These are phyloP conservation scores for Nematostella vectensis DNA, from an alignment of 92 coral and sea anemone genomes.

Conservation along the genomic window DNA sequence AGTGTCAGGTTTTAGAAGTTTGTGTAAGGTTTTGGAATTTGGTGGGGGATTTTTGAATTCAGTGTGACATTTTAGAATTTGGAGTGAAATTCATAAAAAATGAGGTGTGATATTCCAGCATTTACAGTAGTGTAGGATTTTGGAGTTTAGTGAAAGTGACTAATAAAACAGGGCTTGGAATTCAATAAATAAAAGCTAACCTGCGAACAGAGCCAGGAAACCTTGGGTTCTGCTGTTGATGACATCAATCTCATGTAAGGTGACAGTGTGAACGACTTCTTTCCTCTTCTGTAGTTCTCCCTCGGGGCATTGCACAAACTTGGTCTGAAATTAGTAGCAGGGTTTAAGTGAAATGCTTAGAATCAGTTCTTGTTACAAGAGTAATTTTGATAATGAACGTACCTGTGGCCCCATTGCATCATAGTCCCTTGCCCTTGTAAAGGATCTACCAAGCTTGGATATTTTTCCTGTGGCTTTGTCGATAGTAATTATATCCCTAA, in stretches of 20 bases:
- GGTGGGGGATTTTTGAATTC: no score
- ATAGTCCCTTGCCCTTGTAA: conserved; percentile 94
- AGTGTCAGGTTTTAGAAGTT: no score
- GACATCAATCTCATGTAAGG: conserved; percentile 94
- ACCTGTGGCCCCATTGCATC: conserved; percentile 99
- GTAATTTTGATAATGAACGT: neutral
- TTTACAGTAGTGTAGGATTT: no score
- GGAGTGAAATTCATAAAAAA: no score
- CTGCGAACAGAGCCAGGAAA: conserved; percentile 91
- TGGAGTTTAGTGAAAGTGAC: no score
- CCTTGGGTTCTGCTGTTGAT: conserved; percentile 99
- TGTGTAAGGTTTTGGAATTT: no score
- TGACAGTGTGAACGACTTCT: conserved; percentile 97
- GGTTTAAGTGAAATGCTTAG: neutral
- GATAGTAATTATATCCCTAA: conserved; percentile 98
- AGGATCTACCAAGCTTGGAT: conserved; percentile 92
- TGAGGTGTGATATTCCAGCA: no score
- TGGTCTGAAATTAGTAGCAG: conserved; percentile 56
- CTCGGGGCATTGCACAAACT: conserved; percentile 98
- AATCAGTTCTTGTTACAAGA: neutral
- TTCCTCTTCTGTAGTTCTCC: conserved; percentile 96
- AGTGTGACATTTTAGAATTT: no score
- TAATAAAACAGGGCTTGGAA: neutral
- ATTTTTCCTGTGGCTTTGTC: conserved; percentile 99
- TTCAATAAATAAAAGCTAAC: conserved; percentile 14